Evolutionary conservation across 2,888 invertebrate genomes (phyloP).

Genomic region (Agrochola circellaris): DNA sequence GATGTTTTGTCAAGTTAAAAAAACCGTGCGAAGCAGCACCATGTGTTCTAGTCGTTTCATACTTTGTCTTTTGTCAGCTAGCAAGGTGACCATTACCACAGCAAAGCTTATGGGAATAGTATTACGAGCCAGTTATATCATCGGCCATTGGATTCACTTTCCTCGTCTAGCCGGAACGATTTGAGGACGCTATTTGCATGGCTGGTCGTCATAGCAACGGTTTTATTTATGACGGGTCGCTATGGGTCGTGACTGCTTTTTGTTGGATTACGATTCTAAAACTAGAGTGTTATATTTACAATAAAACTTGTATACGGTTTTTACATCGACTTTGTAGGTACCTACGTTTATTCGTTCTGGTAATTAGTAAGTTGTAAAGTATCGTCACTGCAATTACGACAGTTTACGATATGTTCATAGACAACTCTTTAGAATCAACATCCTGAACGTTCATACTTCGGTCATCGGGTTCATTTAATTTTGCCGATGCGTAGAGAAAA

Average conservation of each 20-base stretch:
- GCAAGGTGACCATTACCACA: slow-evolving; percentile 21
- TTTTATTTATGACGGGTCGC: slow-evolving; percentile 37
- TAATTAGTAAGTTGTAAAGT: neutral
- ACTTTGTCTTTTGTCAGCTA: neutral
- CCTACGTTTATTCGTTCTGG: neutral
- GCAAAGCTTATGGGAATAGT: slow-evolving; percentile 23
- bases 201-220: slow-evolving; percentile 53
- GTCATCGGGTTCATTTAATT: neutral
- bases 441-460: neutral
- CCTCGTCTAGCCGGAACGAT: slow-evolving; percentile 49
- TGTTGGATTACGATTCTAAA: neutral
- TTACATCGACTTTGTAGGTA: neutral
- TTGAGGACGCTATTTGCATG: slow-evolving; percentile 70
- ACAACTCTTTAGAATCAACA: neutral
- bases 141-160: slow-evolving; percentile 74
- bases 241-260: slow-evolving; percentile 26
- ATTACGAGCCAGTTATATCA: slow-evolving; percentile 67
- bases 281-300: neutral
- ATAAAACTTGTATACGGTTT: neutral
- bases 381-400: neutral
- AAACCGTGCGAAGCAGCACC: too few species aligned
- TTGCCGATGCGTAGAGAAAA: neutral
- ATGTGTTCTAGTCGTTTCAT: neutral
- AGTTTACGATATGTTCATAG: neutral
- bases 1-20: too few species aligned